Evolutionary conservation across 1,140 invertebrate genomes (phyloP).

Genomic region (Trichoplusia ni): DNA sequence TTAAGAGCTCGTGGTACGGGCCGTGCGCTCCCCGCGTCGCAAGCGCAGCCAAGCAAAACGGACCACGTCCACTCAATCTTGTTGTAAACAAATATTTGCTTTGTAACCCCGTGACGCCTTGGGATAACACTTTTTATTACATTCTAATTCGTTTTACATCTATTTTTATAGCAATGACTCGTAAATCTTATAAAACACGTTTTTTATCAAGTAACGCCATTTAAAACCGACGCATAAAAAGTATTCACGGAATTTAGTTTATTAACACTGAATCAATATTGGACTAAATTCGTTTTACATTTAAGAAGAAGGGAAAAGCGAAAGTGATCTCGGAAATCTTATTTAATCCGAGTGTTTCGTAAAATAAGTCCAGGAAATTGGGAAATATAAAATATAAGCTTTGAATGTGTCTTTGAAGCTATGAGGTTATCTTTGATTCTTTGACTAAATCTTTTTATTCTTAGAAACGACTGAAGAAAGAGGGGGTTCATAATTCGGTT

Average conservation of each 20-base stretch:
- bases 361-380: no score
- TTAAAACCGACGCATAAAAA: constrained; percentile 11
- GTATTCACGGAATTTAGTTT: neutral
- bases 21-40: constrained; percentile 9
- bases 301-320: no score
- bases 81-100: constrained; percentile 56
- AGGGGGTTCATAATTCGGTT: no score
- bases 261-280: constrained; percentile 12
- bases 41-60: constrained; percentile 44
- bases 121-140: constrained; percentile 23
- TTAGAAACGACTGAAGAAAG: no score
- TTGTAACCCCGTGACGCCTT: constrained; percentile 24
- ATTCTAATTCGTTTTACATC: constrained; percentile 24
- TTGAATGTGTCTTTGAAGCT: no score
- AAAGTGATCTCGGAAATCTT: no score
- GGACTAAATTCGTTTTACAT: no score
- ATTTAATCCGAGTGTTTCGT: no score
- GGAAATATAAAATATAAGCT: no score
- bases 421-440: no score
- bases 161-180: constrained; percentile 27
- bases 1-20: no score
- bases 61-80: constrained; percentile 49
- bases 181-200: neutral
- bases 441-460: no score
- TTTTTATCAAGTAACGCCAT: neutral